A percentile compares a stretch with the other conserved stretches of the same genome.
Evolutionary conservation across 2,113 vertebrate species (phyloP).

Genomic region (Gopherus evgoodei): DNA sequence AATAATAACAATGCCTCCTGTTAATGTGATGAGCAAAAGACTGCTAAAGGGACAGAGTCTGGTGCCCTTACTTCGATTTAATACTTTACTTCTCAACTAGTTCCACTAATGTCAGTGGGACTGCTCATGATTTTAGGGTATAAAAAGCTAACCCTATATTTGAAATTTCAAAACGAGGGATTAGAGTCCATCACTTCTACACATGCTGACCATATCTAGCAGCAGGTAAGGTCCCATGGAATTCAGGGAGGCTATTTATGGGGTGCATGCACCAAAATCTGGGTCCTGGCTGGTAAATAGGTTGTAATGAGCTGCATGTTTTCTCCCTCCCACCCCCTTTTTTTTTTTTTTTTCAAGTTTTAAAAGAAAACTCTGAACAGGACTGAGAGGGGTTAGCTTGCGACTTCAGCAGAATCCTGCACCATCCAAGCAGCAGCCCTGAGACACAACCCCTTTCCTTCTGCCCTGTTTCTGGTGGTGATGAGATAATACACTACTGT

Average conservation of each 20-base stretch:
- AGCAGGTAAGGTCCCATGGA: background rate
- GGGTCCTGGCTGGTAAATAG: background rate
- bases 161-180: background rate
- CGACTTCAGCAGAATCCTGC: background rate
- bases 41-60: background rate
- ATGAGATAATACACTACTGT: background rate
- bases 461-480: background rate
- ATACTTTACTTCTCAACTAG: background rate
- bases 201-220: background rate
- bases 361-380: background rate
- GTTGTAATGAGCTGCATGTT: background rate
- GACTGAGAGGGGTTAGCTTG: background rate
- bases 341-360: background rate
- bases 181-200: too few relatives aligned
- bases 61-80: background rate
- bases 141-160: background rate
- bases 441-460: background rate
- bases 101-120: background rate
- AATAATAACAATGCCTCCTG: background rate
- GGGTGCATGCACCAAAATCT: background rate
- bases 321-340: too few relatives aligned
- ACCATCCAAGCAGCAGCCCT: background rate
- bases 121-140: background rate
- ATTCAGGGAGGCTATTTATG: background rate
- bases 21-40: background rate